Base-by-base conservation (phyloP, 2,113 vertebrate species). In the Dinomys branickii region DNA sequence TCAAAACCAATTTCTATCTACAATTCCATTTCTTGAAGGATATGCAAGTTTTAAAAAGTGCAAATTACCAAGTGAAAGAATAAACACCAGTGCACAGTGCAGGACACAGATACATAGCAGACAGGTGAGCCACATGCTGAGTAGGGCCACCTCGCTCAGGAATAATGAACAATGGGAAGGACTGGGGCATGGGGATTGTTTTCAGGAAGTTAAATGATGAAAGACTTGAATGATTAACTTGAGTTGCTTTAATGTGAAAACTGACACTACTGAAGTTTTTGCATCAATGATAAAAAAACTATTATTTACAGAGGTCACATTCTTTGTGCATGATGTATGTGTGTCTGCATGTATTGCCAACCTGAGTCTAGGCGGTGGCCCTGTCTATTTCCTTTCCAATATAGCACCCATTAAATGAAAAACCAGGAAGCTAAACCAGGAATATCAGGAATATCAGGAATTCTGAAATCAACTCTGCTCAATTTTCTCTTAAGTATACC, bases 181-280 rank as follows among this genome's bases (percentile, higher is more conserved):
- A n/a, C 11, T 9, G 13, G 22, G 44, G 24, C 47, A 3, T 2
- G 22, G 16, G 22, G 10, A 22, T 44, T 38, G 41, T 26, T 24
- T 28, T 16, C 1, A 1, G 0, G 2, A 1, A 0, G 3, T 54
- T 47, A 86, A 44, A 0, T 54, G 33, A 94, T 7, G n/a, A 26
- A 80, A 82, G 71, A 16, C 13, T n/a, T 86, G 35, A 96, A 26
- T 81, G 35, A 81, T 13, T 88, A n/a, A 47, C 59, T 95, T 65
- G 24, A 90, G 58, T 28, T 10, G 8, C 73, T 95, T 86, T 78
- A 41, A 78, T 86, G 11, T 93, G 54, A 92, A 92, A 95, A 88
- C 24, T 56, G 83, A 50, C 2, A 41, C 19, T 2, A n/a, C 44
- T 61, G 26, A 50, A 80, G 22, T 11, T 80, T 97, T 82, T 63